These are phyloP conservation scores for Drosophila percnosoma DNA, from an alignment of 2,888 invertebrate genomes.

Conservation along the genomic window DNA sequence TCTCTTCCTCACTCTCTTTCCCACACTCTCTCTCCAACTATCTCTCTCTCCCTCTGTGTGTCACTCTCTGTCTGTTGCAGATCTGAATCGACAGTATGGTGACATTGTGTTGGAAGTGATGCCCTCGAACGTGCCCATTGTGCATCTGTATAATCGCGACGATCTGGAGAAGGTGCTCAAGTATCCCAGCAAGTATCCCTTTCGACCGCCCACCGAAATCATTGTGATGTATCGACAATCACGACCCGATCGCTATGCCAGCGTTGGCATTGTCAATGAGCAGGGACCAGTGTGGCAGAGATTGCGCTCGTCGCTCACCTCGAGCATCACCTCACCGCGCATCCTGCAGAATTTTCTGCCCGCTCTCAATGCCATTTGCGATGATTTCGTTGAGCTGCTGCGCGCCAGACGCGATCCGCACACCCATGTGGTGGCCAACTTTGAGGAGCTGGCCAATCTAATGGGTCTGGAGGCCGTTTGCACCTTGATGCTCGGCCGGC, in stretches of 20 bases:
- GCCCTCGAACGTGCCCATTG: constrained; percentile 89
- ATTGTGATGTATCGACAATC: constrained; percentile 90
- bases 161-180: constrained; percentile 92
- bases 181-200: constrained; percentile 90
- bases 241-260: constrained; percentile 92
- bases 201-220: constrained; percentile 93
- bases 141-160: constrained; percentile 89
- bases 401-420: constrained; percentile 86
- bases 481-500: constrained; percentile 90
- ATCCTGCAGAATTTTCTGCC: constrained; percentile 91
- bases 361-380: constrained; percentile 90
- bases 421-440: constrained; percentile 87
- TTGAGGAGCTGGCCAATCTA: constrained; percentile 91
- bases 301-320: constrained; percentile 90
- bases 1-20: background rate
- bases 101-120: constrained; percentile 91
- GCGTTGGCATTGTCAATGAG: constrained; percentile 93
- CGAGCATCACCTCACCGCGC: constrained; percentile 90
- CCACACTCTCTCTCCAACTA: background rate
- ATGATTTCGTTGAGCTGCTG: constrained; percentile 91
- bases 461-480: constrained; percentile 94
- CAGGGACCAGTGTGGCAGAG: constrained; percentile 92
- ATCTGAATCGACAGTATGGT: constrained; percentile 90
- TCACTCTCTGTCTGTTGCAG: constrained; percentile 79
- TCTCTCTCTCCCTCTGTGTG: background rate